phyloP scores from a whole-genome alignment of 2,113 vertebrate genomes.

The Sinocyclocheilus anophthalmus region DNA sequence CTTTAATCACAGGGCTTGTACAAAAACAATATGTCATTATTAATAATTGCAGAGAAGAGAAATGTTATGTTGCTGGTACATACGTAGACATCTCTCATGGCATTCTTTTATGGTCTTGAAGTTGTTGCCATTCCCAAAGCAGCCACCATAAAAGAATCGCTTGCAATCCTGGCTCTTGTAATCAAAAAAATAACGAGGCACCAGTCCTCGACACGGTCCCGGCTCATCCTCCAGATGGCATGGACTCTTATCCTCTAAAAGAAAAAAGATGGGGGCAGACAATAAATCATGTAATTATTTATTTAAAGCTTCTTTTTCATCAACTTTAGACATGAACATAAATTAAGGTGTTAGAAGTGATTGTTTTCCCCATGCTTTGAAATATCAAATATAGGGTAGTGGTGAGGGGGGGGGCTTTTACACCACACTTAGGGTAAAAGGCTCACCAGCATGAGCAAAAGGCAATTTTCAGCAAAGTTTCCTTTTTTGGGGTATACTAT shows the following conservation, averaged over 20 bases:
- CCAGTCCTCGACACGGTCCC: slow-evolving; percentile 84
- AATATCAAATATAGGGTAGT: too few species aligned
- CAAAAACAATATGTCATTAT: not conserved
- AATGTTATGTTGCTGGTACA: slow-evolving; percentile 67
- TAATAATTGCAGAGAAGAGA: slow-evolving; percentile 3
- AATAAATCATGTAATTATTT: not conserved
- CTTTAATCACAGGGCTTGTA: slow-evolving; percentile 17
- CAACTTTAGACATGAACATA: not conserved
- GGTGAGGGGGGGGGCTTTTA: too few species aligned
- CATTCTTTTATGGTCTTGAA: slow-evolving; percentile 82
- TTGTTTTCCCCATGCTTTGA: too few species aligned
- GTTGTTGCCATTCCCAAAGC: slow-evolving; percentile 92
- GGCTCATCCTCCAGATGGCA: slow-evolving; percentile 83
- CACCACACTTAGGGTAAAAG: too few species aligned
- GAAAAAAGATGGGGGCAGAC: not conserved
- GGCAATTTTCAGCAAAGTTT: too few species aligned
- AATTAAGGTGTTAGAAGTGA: not conserved
- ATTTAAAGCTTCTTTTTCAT: not conserved
- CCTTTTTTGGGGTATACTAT: too few species aligned
- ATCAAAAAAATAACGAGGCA: slow-evolving; percentile 86
- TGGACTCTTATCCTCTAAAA: slow-evolving; percentile 79
- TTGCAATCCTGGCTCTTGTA: slow-evolving; percentile 74
- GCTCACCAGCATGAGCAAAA: too few species aligned
- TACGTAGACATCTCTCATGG: slow-evolving; percentile 73
- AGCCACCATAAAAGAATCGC: slow-evolving; percentile 88